A percentile compares a stretch with the other conserved stretches of the same genome.
Evolutionary conservation across 1,140 invertebrate genomes (phyloP).

Genomic region (Zaprionus ghesquierei): DNA sequence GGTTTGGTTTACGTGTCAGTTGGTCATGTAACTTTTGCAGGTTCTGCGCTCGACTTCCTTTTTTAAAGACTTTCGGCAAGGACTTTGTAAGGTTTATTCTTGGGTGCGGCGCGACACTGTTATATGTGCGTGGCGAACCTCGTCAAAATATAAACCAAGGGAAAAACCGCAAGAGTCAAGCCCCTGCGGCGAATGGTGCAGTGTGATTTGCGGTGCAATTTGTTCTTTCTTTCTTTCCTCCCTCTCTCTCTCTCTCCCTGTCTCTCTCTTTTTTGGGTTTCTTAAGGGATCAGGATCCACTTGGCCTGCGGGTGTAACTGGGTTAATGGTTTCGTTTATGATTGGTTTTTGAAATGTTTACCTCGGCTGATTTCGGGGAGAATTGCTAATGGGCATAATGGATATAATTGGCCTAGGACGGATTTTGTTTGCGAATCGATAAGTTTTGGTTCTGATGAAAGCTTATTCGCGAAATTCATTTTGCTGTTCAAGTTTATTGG

Average conservation of each 20-base stretch:
- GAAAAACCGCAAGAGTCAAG: slow-evolving; percentile 21
- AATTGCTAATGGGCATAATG: slow-evolving; percentile 34
- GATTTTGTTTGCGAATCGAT: slow-evolving; percentile 34
- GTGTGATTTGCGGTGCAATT: slow-evolving; percentile 28
- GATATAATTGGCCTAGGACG: slow-evolving; percentile 29
- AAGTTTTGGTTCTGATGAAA: neutral
- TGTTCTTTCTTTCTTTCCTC: neutral
- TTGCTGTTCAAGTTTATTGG: neutral
- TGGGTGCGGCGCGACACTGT: slow-evolving; percentile 57
- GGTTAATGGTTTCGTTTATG: slow-evolving; percentile 62
- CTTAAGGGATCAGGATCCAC: neutral
- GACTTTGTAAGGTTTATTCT: slow-evolving; percentile 17
- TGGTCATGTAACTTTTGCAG: slow-evolving; percentile 13
- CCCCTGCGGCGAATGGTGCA: slow-evolving; percentile 20
- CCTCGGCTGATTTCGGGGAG: slow-evolving; percentile 33
- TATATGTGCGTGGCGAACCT: slow-evolving; percentile 14
- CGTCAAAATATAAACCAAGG: slow-evolving; percentile 1
- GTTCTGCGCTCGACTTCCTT: neutral
- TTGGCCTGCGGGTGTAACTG: slow-evolving; percentile 36
- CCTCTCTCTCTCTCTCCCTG: no score
- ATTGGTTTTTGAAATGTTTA: slow-evolving; percentile 56
- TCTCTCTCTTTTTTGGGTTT: neutral
- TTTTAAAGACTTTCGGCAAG: slow-evolving; percentile 22
- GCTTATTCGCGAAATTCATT: neutral
- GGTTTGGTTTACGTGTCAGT: slow-evolving; percentile 30